Percentiles rank a stretch among this genome's conserved stretches.
Evolutionary conservation across 2,113 vertebrate species (phyloP).

Genomic region (Salvator merianae): DNA sequence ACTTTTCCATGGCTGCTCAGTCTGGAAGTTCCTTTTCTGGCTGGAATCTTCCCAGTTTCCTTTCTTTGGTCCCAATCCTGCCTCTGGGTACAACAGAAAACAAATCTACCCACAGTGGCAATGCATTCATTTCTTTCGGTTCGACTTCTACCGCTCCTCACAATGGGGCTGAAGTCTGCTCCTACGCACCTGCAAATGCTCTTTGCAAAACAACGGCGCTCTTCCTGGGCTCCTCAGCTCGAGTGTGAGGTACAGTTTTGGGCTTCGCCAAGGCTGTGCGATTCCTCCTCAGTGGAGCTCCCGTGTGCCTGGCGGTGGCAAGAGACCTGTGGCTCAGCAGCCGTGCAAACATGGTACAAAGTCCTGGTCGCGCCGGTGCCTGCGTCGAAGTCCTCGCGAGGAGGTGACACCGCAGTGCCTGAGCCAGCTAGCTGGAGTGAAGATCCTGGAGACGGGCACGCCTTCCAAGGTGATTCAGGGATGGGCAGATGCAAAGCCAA

Average conservation of each 20-base stretch:
- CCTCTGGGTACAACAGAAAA: too few species aligned
- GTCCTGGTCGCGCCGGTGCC: accelerated
- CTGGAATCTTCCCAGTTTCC: too few species aligned
- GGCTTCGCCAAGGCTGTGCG: neutral
- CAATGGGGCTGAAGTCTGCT: neutral
- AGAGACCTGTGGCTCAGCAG: neutral
- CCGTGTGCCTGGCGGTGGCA: neutral
- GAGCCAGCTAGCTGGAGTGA: neutral
- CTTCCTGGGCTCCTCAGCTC: neutral
- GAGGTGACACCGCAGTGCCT: too few species aligned
- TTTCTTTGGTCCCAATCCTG: neutral
- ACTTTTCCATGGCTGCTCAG: too few species aligned
- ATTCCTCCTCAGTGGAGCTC: neutral
- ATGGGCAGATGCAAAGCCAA: neutral
- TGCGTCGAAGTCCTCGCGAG: neutral
- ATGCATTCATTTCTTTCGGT: too few species aligned
- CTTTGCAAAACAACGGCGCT: neutral
- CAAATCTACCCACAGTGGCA: too few species aligned
- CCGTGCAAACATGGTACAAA: neutral
- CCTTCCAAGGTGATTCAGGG: neutral
- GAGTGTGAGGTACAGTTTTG: neutral
- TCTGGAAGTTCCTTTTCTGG: too few species aligned
- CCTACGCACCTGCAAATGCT: conserved; percentile 3
- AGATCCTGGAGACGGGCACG: neutral
- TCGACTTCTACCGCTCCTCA: too few species aligned